Conservation (phyloP, 2,797 vertebrate genomes). For the Oophaga sylvatica region DNA sequence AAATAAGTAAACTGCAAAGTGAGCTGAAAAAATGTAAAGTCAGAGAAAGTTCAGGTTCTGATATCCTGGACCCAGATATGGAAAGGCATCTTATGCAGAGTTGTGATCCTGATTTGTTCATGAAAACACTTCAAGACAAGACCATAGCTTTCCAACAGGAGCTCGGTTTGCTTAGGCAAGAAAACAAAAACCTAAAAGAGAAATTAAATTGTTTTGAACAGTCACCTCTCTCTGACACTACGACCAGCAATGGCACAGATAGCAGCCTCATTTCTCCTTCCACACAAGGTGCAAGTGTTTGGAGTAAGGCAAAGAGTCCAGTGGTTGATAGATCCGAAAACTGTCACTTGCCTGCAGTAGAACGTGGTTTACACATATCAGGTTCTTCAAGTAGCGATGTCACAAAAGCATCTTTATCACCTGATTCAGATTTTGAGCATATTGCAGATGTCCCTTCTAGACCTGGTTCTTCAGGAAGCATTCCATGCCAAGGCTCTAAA, state of each 20-base stretch:
- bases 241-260: constrained; percentile 72
- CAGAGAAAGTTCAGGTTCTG: constrained; percentile 70
- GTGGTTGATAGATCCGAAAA: constrained; percentile 72
- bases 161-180: constrained; percentile 83
- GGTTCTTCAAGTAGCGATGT: constrained; percentile 85
- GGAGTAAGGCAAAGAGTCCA: constrained; percentile 71
- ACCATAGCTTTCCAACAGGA: constrained; percentile 88
- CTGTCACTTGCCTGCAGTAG: constrained; percentile 62
- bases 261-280: constrained; percentile 75
- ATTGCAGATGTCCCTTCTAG: constrained; percentile 80
- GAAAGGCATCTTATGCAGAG: constrained; percentile 63
- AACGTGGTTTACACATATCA: constrained; percentile 76
- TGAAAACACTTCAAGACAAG: constrained; percentile 86
- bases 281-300: constrained; percentile 74
- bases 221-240: constrained; percentile 76
- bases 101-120: constrained; percentile 76
- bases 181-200: constrained; percentile 88
- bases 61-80: constrained; percentile 67
- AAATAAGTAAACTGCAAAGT: constrained; percentile 89
- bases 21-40: constrained; percentile 87
- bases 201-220: constrained; percentile 84
- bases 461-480: constrained; percentile 79
- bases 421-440: constrained; percentile 92
- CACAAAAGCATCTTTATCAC: constrained; percentile 87
- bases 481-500: constrained; percentile 71